phyloP scores from a whole-genome alignment of 2,888 invertebrate genomes.

The Hirtodrosophila alboralis region DNA sequence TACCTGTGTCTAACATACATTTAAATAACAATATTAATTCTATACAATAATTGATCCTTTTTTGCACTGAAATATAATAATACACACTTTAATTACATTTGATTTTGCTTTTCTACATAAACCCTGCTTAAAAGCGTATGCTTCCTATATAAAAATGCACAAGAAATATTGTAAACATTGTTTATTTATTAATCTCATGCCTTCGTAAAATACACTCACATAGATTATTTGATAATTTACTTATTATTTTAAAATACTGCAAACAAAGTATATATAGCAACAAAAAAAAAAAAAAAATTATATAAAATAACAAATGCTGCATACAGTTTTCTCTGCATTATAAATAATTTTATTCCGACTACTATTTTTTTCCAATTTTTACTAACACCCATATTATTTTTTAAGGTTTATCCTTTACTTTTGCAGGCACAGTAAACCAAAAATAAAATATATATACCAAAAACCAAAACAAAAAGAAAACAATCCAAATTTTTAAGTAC shows the following conservation, averaged over 20 bases:
- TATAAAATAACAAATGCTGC: constrained; percentile 19
- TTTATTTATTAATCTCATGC: constrained; percentile 15
- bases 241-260: background rate
- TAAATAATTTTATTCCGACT: constrained; percentile 78
- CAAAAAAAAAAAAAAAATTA: background rate
- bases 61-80: too few relatives aligned
- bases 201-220: constrained; percentile 3
- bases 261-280: constrained; percentile 1
- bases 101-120: constrained; percentile 1
- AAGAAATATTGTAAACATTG: constrained; percentile 1
- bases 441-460: constrained; percentile 53
- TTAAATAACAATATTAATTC: too few relatives aligned
- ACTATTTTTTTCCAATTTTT: constrained; percentile 84
- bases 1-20: too few relatives aligned
- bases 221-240: constrained; percentile 4
- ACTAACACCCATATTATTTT: constrained; percentile 85
- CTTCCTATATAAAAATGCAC: constrained; percentile 13
- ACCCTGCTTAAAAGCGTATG: constrained; percentile 15
- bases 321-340: constrained; percentile 59
- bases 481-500: constrained; percentile 62
- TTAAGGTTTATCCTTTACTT: constrained; percentile 85
- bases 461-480: constrained; percentile 31
- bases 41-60: too few relatives aligned
- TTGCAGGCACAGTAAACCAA: constrained; percentile 84
- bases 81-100: too few relatives aligned